A percentile compares a stretch with the other conserved stretches of the same genome.
These are phyloP conservation scores for Manacus vitellinus DNA, from an alignment of 2,113 vertebrate genomes.

Conservation along the genomic window DNA sequence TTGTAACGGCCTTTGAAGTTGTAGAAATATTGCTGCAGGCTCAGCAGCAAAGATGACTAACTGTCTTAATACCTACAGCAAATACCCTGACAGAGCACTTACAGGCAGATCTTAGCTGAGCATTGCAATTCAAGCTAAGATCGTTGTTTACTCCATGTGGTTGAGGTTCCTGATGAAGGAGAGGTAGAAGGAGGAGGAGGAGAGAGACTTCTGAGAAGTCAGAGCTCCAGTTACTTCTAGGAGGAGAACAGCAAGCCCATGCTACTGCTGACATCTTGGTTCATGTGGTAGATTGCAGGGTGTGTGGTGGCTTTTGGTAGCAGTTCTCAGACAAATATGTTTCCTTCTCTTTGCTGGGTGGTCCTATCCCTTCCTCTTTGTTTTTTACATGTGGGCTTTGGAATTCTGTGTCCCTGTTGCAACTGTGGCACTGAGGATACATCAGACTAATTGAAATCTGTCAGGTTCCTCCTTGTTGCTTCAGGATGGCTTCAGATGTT, in stretches of 20 bases:
- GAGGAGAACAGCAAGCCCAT: neutral
- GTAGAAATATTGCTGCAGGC: conserved; percentile 42
- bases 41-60: conserved; percentile 29
- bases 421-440: neutral
- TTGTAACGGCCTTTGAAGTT: conserved; percentile 39
- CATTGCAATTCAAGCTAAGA: neutral
- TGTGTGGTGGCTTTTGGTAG: neutral
- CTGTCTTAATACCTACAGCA: conserved; percentile 32
- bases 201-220: neutral
- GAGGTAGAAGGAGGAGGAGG: neutral
- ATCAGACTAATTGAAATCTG: neutral
- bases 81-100: neutral
- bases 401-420: neutral
- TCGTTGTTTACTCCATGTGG: neutral
- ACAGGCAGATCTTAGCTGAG: neutral
- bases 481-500: neutral
- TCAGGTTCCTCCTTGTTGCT: neutral
- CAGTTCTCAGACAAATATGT: neutral
- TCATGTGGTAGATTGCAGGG: neutral
- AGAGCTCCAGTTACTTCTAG: neutral
- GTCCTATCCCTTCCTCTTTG: neutral
- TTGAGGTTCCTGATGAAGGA: neutral
- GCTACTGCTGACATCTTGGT: neutral
- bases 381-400: neutral
- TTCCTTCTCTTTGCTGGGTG: neutral